Conservation (phyloP, 2,797 vertebrate genomes). For the Ceyx erithaca region DNA sequence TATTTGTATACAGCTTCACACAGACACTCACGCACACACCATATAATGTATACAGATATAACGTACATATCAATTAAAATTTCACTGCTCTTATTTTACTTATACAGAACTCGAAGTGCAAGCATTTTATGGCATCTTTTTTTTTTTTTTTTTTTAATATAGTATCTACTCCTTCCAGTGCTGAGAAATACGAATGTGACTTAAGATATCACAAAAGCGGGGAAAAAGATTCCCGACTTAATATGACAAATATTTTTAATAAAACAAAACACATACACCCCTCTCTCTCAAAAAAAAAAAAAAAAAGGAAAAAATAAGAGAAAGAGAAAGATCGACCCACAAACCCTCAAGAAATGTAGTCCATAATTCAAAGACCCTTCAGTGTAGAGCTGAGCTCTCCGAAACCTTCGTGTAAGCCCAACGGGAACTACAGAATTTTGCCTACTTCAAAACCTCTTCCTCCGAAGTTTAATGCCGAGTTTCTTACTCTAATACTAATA, state of each 20-base stretch:
- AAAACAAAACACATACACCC: background rate
- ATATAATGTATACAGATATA: background rate
- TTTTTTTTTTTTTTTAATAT: conserved; percentile 9
- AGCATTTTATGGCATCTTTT: conserved; percentile 36
- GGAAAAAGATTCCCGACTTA: background rate
- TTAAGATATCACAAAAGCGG: conserved; percentile 25
- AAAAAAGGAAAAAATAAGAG: background rate
- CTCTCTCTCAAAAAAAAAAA: too few relatives aligned
- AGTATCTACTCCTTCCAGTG: conserved; percentile 29
- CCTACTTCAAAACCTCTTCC: background rate
- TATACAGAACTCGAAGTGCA: background rate
- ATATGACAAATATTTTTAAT: background rate
- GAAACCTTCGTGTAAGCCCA: conserved; percentile 15
- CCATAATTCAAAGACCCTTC: conserved; percentile 32
- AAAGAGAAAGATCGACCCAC: background rate
- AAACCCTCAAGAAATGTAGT: background rate
- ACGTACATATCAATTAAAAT: background rate
- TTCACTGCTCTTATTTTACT: background rate
- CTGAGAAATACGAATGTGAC: conserved; percentile 45
- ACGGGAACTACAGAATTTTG: conserved; percentile 1
- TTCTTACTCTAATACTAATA: background rate
- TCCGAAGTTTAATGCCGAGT: conserved; percentile 24
- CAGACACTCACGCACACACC: background rate
- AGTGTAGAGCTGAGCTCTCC: conserved; percentile 1
- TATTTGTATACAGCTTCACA: conserved; percentile 28